Conservation (phyloP, 2,888 invertebrate species). For the Peribatodes rhomboidaria region DNA sequence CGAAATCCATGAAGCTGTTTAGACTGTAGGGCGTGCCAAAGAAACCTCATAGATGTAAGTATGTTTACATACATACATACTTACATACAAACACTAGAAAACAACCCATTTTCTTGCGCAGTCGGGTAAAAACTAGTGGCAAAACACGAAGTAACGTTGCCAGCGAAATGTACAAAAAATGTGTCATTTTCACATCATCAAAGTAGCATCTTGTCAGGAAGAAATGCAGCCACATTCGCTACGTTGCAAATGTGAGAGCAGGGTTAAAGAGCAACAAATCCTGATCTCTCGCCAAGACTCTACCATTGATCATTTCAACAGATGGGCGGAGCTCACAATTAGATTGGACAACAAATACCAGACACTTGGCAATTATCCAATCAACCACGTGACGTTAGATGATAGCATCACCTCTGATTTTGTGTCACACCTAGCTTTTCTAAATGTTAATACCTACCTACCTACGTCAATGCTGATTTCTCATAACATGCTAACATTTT, state of each 20-base stretch:
- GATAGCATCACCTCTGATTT: conserved; percentile 27
- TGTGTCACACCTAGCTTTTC: conserved; percentile 16
- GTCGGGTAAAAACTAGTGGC: neutral
- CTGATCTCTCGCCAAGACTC: conserved; percentile 28
- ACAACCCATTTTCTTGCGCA: no score
- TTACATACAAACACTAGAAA: no score
- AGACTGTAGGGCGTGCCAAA: no score
- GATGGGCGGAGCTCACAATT: conserved; percentile 43
- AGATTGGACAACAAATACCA: conserved; percentile 41
- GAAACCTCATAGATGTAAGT: no score
- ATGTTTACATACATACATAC: no score
- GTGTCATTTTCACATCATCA: no score
- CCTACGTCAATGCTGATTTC: neutral
- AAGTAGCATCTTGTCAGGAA: neutral
- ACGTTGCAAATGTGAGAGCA: conserved; percentile 4
- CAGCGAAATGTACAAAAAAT: neutral
- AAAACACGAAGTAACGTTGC: no score
- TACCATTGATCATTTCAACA: conserved; percentile 35
- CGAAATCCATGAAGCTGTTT: no score
- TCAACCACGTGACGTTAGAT: conserved; percentile 21
- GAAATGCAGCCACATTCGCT: neutral
- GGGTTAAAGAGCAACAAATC: conserved; percentile 28
- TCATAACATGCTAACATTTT: neutral
- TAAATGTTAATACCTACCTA: conserved; percentile 10
- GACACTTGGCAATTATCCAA: conserved; percentile 41